A percentile compares a stretch with the other conserved stretches of the same genome.
Conservation (phyloP, 2,888 invertebrate species). For the Macaria notata region DNA sequence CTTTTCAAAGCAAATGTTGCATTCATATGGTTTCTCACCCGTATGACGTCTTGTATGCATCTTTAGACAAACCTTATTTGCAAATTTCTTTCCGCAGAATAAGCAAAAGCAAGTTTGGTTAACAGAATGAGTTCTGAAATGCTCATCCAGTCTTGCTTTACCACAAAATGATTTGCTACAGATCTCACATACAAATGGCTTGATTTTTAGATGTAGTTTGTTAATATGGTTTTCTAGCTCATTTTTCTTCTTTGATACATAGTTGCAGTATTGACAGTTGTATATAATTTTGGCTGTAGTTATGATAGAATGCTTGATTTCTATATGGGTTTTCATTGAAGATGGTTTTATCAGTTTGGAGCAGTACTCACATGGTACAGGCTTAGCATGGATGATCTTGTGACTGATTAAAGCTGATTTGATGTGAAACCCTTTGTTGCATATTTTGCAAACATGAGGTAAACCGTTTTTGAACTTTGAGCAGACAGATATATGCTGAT, state of each 20-base stretch:
- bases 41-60: slow-evolving; percentile 53
- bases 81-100: slow-evolving; percentile 46
- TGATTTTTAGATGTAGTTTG: slow-evolving; percentile 30
- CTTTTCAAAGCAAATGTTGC: slow-evolving; percentile 48
- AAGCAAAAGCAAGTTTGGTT: slow-evolving; percentile 42
- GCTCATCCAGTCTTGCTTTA: slow-evolving; percentile 42
- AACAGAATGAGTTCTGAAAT: slow-evolving; percentile 39
- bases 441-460: slow-evolving; percentile 44
- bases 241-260: slow-evolving; percentile 15
- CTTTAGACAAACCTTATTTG: slow-evolving; percentile 48
- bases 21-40: slow-evolving; percentile 49
- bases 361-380: slow-evolving; percentile 43
- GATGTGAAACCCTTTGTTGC: slow-evolving; percentile 42
- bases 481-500: slow-evolving; percentile 46
- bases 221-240: slow-evolving; percentile 32
- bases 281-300: slow-evolving; percentile 1
- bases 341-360: slow-evolving; percentile 38
- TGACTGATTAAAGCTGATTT: slow-evolving; percentile 42
- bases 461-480: slow-evolving; percentile 30
- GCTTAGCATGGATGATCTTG: slow-evolving; percentile 38
- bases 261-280: slow-evolving; percentile 24
- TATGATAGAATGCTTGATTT: slow-evolving; percentile 33
- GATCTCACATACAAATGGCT: slow-evolving; percentile 26
- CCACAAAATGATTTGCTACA: slow-evolving; percentile 38
- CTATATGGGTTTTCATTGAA: slow-evolving; percentile 46